Base-by-base conservation (phyloP, 2,888 invertebrate species). In the Chloroclysta siterata region DNA sequence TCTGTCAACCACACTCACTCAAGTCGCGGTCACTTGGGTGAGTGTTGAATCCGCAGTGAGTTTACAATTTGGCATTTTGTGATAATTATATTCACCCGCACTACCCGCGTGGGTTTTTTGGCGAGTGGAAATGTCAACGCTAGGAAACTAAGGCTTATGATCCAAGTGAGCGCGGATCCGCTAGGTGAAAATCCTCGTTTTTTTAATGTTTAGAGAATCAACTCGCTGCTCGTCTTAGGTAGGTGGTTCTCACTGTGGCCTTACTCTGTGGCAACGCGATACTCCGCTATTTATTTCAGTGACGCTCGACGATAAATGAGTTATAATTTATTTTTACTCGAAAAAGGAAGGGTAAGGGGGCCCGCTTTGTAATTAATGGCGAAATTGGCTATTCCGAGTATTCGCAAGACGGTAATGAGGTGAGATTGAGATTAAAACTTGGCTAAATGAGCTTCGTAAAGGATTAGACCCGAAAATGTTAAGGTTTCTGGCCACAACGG, bases 321-420 rank as follows among this genome's bases (percentile, higher is more conserved):
- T 92, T 90, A 91, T 88, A 90, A 93, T 92, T 92, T 91, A 91
- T 92, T 93, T 92, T 92, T 91, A 89, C 92, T 83, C 84, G 85
- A 85, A 90, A 90, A 88, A 87, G 89, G 88, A 85, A 86, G 88
- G 88, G 89, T 86, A 84, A 82, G 83, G 84, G 83, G 79, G 84
- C 80, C 47, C 72, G 82, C 81, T 75, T 68, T 76, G 88, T 90
- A 92, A 91, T 93, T 92, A 92, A 93, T 92, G 91, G 82, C 80
- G 84, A 85, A 91, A 93, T 92, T 92, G 92, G 89, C 92, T 90
- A 89, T 91, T 90, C 90, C 87, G 83, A 89, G 89, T 87, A 88
- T 91, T 92, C 85, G 84, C 88, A 87, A 85, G 83, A 82, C 84
- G 83, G 89, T 90, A 91, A 91, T 92, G 91, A 92, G 92, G 90